Evolutionary conservation across 2,797 vertebrate species (phyloP), one percentile per base, ranked within the genome.

Genomic region (Hippoglossus hippoglossus): DNA sequence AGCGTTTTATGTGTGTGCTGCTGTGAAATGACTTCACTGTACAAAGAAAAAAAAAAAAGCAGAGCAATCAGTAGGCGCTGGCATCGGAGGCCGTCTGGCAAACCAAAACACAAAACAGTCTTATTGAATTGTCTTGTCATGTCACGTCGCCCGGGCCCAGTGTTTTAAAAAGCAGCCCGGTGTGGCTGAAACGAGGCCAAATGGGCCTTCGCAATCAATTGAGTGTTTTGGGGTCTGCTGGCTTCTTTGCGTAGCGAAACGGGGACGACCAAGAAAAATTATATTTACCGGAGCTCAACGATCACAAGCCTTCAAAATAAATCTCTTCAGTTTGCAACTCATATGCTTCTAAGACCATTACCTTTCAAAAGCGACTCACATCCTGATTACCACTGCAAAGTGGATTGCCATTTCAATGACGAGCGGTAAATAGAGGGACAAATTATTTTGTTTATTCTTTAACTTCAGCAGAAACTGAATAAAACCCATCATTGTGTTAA

Each of bases 131-230:
- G 70, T 67, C 77, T 60, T 56, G 65, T 68, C 12, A 11, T 71
- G 59, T 72, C 18, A 26, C 44, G 50, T 71, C 46, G 16, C 54
- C 62, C 22, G 1, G 1, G 58, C 65, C 25, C 59, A 50, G 63
- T 71, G 74, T 79, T 76, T 82, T 73, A 65, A 81, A 81, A 80
- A 75, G 60, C 6, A 21, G 28, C 34, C 73, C 19, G 4, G 61
- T 72, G 65, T 63, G 52, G 68, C 67, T 71, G 67, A 77, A 86
- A 73, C 12, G 0, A 61, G 55, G 75, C 74, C 68, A 83, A 81
- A 84, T 80, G 63, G 78, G 68, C 71, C 61, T 81, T 89, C 75
- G 57, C 59, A 83, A 88, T 90, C 85, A 89, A 91, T 91, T 85
- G 85, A 76, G 62, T 69, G 63, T 36, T 62, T 74, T 59, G 39